A percentile compares a stretch with the other conserved stretches of the same genome.
These are phyloP conservation scores for Standfussiana lucernea DNA, from an alignment of 2,888 invertebrate species.

Conservation along the genomic window DNA sequence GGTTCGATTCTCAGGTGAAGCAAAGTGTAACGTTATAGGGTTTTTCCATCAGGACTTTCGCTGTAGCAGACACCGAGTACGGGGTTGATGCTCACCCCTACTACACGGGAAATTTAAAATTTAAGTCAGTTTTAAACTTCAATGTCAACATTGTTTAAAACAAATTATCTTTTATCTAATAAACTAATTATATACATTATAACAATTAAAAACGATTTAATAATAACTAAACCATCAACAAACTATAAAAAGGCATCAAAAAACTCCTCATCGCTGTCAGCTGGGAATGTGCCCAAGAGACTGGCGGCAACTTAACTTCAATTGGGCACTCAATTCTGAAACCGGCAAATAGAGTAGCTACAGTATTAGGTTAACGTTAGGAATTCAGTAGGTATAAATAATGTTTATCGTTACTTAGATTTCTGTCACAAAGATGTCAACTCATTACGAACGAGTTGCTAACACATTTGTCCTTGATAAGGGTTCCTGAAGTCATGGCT, in stretches of 20 bases:
- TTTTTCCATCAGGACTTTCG: not conserved
- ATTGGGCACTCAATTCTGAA: not conserved
- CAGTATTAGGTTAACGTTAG: not conserved
- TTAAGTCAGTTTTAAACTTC: too few relatives aligned
- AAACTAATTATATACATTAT: too few relatives aligned
- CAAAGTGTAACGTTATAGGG: not conserved
- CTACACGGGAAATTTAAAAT: too few relatives aligned
- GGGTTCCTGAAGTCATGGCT: constrained; percentile 32
- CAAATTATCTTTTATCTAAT: too few relatives aligned
- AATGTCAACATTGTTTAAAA: too few relatives aligned
- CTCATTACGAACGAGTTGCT: constrained; percentile 23
- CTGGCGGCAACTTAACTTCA: not conserved
- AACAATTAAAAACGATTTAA: too few relatives aligned
- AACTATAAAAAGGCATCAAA: too few relatives aligned
- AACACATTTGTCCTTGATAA: constrained; percentile 42
- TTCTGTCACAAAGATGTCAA: constrained; percentile 17
- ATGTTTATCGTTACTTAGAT: not conserved
- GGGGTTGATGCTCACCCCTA: not conserved
- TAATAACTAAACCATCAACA: too few relatives aligned
- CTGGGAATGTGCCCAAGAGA: too few relatives aligned
- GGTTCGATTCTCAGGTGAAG: not conserved
- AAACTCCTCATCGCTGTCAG: too few relatives aligned
- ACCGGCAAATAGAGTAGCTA: not conserved
- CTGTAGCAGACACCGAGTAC: too few relatives aligned
- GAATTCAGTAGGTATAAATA: not conserved